Evolutionary conservation across 2,888 invertebrate species (phyloP).

Genomic region (Drosophila setosimentum): DNA sequence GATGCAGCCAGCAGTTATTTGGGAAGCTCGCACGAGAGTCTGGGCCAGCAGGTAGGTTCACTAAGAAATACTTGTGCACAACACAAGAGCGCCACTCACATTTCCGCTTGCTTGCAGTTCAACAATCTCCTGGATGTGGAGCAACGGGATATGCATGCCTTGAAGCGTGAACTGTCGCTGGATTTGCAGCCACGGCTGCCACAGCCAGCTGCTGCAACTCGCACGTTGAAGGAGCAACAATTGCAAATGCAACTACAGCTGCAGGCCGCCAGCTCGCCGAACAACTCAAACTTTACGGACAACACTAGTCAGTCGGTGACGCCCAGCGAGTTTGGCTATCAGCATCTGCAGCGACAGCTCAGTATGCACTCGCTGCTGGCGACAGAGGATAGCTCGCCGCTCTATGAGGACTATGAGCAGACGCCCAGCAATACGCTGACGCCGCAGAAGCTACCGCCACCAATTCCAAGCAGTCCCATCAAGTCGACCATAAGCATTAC

Average conservation of each 20-base stretch:
- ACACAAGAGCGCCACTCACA: neutral
- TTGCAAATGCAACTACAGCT: constrained; percentile 31
- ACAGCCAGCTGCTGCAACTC: constrained; percentile 57
- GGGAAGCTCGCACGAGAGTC: constrained; percentile 83
- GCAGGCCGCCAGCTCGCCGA: constrained; percentile 79
- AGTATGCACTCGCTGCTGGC: constrained; percentile 84
- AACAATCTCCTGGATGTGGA: constrained; percentile 69
- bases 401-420: constrained; percentile 83
- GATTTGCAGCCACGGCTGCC: constrained; percentile 82
- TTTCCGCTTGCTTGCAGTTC: constrained; percentile 30
- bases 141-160: constrained; percentile 83
- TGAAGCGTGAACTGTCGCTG: constrained; percentile 84
- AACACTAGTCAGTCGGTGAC: constrained; percentile 86
- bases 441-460: constrained; percentile 59
- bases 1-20: constrained; percentile 75
- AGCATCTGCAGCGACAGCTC: constrained; percentile 84
- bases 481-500: constrained; percentile 91
- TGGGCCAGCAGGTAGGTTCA: constrained; percentile 76
- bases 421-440: constrained; percentile 82
- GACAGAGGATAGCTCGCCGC: constrained; percentile 84
- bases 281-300: constrained; percentile 84
- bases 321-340: constrained; percentile 85
- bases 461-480: constrained; percentile 86
- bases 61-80: neutral
- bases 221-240: constrained; percentile 72